Base-by-base conservation (phyloP, 2,888 invertebrate species). In the Flexamia atlantica region DNA sequence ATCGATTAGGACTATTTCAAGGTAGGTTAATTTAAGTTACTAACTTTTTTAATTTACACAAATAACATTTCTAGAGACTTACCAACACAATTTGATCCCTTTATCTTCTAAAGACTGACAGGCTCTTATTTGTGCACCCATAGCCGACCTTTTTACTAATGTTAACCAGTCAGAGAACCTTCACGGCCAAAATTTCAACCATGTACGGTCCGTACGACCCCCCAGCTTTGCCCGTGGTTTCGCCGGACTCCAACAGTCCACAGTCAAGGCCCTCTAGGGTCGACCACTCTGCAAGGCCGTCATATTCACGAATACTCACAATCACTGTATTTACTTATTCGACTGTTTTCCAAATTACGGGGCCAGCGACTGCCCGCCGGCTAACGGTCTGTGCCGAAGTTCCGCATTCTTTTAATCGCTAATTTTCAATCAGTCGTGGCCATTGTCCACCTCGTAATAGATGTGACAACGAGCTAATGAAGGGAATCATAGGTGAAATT, bases 291-390 rank as follows among this genome's bases (percentile, higher is more conserved):
- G 28, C 74, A 76, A 76, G 74, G 74, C 14, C 74, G 74, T 46
- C 42, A 46, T 76, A 76, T 76, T 36, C 74, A 76, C 74, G 74
- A 76, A 46, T 28, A 20, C 25, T 1, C 28, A 10, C n/a, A 40
- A 76, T 76, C 46, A 76, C 74, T 46, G 74, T 76, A 76, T 76
- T 76, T 76, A 76, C 50, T 46, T 12, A 76, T 76, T 76, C 74
- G 46, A 28, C 74, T 76, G 46, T 76, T 76, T 76, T 76, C 50
- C 28, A 76, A 76, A 76, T 76, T 76, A 46, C n/a, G 14, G 46
- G 74, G 46, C 74, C 74, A 40, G 72, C 1, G 40, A 2, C 12
- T n/a, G n/a, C 46, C 23, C 5, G 74, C 14, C 17, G 74, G 42
- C 20, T 50, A 76, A 76, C 74, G 74, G 74, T 46, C 74, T 23